phyloP scores from a whole-genome alignment of 2,888 invertebrate species.

The Tipula lateralis region DNA sequence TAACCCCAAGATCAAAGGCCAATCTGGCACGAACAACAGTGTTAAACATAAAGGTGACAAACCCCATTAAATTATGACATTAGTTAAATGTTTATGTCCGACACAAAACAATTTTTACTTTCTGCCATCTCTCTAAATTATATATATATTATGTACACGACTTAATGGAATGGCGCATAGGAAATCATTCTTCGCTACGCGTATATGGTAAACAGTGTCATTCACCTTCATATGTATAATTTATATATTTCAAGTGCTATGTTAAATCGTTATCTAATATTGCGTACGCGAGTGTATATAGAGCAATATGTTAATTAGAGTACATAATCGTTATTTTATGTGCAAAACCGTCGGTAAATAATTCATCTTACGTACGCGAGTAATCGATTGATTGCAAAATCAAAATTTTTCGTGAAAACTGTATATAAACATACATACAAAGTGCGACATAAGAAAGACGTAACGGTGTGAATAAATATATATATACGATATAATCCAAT shows the following conservation, averaged over 20 bases:
- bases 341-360: background rate
- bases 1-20: background rate
- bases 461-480: background rate
- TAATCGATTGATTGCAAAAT: background rate
- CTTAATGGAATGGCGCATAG: background rate
- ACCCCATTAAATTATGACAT: background rate
- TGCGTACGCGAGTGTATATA: background rate
- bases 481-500: background rate
- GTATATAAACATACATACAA: background rate
- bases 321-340: background rate
- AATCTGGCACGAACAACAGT: background rate
- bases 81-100: background rate
- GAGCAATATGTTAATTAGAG: background rate
- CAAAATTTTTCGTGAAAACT: background rate
- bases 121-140: background rate
- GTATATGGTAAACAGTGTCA: background rate
- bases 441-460: background rate
- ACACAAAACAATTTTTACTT: background rate
- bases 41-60: background rate
- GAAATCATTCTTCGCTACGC: background rate
- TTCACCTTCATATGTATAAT: background rate
- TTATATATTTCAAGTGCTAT: background rate
- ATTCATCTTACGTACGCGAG: background rate
- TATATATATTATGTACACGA: no score
- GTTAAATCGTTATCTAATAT: background rate